Conservation (phyloP, 2,113 vertebrate species). For the Brachionichthys hirsutus region DNA sequence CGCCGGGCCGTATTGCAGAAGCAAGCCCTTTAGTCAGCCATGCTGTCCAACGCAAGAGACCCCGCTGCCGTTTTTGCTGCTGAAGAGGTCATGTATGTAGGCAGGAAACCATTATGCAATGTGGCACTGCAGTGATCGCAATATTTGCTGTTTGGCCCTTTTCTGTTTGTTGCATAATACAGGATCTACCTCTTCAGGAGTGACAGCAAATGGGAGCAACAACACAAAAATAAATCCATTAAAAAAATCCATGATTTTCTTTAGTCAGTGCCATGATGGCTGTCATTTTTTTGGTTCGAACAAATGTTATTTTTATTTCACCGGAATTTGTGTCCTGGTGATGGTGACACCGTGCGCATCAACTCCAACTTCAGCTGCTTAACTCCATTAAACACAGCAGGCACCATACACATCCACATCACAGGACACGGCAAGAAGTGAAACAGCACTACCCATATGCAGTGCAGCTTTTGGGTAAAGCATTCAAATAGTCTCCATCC, state of each 20-base stretch:
- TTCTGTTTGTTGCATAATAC: conserved; percentile 62
- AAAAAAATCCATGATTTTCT: conserved; percentile 3
- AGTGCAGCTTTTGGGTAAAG: conserved; percentile 54
- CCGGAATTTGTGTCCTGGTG: background rate
- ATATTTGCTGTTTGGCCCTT: conserved; percentile 47
- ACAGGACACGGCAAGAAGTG: conserved; percentile 32
- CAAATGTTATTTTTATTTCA: background rate
- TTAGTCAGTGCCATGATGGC: conserved; percentile 21
- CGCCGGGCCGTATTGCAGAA: background rate
- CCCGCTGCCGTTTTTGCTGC: conserved; percentile 30
- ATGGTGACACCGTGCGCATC: conserved; percentile 1
- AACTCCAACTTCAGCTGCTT: conserved; percentile 17
- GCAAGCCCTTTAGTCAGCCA: conserved; percentile 18
- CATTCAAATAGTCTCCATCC: conserved; percentile 38
- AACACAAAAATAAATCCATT: background rate
- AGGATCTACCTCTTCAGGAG: conserved; percentile 32
- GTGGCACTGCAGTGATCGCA: conserved; percentile 33
- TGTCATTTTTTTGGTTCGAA: too few relatives aligned
- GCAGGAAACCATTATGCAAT: conserved; percentile 19
- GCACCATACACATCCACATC: conserved; percentile 30
- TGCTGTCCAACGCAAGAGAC: background rate
- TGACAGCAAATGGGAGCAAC: conserved; percentile 22
- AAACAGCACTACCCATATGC: conserved; percentile 46
- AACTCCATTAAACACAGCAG: conserved; percentile 40
- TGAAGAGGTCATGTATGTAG: conserved; percentile 14